Conservation (phyloP, 2,113 vertebrate species). For the Cephalopterus ornatus region DNA sequence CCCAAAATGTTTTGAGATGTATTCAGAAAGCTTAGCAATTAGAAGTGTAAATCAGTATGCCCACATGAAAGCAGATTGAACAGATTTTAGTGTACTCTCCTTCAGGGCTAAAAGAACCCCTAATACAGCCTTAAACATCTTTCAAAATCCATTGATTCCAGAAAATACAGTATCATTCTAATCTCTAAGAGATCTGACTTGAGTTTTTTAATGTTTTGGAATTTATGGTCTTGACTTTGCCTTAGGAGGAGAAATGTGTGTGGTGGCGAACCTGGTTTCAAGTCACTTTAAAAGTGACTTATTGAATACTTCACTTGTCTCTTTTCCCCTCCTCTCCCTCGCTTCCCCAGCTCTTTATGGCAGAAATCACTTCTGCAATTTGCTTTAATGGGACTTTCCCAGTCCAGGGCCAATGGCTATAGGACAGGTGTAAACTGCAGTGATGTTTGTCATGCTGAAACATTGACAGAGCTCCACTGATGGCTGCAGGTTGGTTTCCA, state of each 20-base stretch:
- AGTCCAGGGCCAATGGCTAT: neutral
- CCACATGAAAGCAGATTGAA: neutral
- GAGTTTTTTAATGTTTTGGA: neutral
- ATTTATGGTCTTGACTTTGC: neutral
- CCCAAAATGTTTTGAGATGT: neutral
- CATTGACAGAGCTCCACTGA: neutral
- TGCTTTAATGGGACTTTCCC: neutral
- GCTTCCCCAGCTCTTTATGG: neutral
- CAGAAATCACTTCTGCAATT: neutral
- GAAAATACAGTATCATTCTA: neutral
- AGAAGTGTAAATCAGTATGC: neutral
- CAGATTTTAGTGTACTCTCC: neutral
- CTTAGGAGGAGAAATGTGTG: neutral
- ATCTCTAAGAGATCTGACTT: neutral
- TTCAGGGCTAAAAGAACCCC: neutral
- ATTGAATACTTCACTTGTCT: neutral
- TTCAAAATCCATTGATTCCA: neutral
- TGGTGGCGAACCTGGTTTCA: neutral
- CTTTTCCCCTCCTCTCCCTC: neutral
- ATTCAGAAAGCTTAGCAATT: neutral
- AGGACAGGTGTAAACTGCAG: neutral
- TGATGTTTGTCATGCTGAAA: neutral
- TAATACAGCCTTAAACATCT: neutral
- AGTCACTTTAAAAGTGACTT: neutral
- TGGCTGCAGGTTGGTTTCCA: neutral